Percentiles rank a stretch among this genome's conserved stretches.
Evolutionary conservation across 2,888 invertebrate species (phyloP).

Genomic region (Laothoe populi): DNA sequence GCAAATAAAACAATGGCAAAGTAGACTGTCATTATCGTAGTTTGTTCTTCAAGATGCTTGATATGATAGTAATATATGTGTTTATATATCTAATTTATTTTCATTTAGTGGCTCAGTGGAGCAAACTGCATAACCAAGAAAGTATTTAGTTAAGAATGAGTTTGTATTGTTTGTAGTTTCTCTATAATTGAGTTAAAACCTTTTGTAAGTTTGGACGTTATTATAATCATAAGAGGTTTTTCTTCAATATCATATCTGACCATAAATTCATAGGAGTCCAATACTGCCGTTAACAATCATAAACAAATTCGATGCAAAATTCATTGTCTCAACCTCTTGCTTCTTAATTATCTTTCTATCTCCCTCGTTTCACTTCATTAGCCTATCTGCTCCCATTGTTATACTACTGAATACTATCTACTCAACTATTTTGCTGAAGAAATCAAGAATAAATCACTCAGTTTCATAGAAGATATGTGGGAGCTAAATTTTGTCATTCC

Average conservation of each 20-base stretch:
- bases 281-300: background rate
- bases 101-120: background rate
- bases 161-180: background rate
- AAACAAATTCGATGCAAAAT: background rate
- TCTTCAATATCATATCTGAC: too few relatives aligned
- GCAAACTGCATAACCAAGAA: slow-evolving; percentile 3
- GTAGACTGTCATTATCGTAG: background rate
- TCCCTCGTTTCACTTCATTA: too few relatives aligned
- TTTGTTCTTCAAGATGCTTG: background rate
- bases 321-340: too few relatives aligned
- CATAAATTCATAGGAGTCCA: background rate
- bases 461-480: too few relatives aligned
- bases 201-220: too few relatives aligned
- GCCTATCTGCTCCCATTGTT: too few relatives aligned
- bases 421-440: too few relatives aligned
- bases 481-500: too few relatives aligned
- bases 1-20: background rate
- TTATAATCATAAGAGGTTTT: background rate
- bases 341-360: too few relatives aligned
- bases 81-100: background rate
- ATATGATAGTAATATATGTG: background rate
- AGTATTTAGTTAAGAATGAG: background rate
- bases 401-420: too few relatives aligned
- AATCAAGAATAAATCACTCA: too few relatives aligned
- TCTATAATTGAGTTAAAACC: background rate